A percentile compares a stretch with the other conserved stretches of the same genome.
Evolutionary conservation across 2,797 vertebrate genomes (phyloP).

Genomic region (Xenopus petersii): DNA sequence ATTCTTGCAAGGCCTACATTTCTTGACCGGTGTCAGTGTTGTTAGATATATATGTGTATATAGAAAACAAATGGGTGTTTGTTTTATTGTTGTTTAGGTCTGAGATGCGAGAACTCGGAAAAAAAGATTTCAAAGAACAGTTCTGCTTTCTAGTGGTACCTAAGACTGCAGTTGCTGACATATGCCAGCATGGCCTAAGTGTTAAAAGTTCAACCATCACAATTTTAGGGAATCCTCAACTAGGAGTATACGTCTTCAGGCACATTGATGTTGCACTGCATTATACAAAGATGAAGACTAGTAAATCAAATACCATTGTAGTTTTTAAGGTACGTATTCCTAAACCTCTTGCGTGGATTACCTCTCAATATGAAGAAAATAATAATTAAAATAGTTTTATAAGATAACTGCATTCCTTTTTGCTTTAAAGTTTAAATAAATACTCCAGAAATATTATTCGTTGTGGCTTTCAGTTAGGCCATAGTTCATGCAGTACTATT

Average conservation of each 20-base stretch:
- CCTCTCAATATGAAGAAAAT: no score
- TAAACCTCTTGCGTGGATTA: no score
- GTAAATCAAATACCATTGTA: slow-evolving; percentile 56
- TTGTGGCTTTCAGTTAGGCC: no score
- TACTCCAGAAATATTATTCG: no score
- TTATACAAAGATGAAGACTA: slow-evolving; percentile 47
- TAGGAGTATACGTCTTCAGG: slow-evolving; percentile 69
- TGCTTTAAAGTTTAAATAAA: no score
- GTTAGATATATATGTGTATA: no score
- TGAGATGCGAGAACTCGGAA: slow-evolving; percentile 70
- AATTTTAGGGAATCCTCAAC: slow-evolving; percentile 65
- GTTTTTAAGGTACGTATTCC: slow-evolving; percentile 69
- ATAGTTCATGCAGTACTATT: no score
- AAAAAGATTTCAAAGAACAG: slow-evolving; percentile 68
- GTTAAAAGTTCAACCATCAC: slow-evolving; percentile 52
- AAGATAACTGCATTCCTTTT: no score
- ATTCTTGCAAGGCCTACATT: no score
- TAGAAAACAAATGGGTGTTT: slow-evolving; percentile 17
- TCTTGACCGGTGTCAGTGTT: no score
- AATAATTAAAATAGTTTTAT: no score
- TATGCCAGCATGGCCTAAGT: slow-evolving; percentile 63
- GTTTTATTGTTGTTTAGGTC: slow-evolving; percentile 53
- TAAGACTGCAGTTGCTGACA: slow-evolving; percentile 43
- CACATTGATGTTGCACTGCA: slow-evolving; percentile 69
- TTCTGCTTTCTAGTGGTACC: slow-evolving; percentile 68